These are phyloP conservation scores for Loripinus fragilis DNA, from an alignment of 2,888 invertebrate genomes.

Conservation along the genomic window DNA sequence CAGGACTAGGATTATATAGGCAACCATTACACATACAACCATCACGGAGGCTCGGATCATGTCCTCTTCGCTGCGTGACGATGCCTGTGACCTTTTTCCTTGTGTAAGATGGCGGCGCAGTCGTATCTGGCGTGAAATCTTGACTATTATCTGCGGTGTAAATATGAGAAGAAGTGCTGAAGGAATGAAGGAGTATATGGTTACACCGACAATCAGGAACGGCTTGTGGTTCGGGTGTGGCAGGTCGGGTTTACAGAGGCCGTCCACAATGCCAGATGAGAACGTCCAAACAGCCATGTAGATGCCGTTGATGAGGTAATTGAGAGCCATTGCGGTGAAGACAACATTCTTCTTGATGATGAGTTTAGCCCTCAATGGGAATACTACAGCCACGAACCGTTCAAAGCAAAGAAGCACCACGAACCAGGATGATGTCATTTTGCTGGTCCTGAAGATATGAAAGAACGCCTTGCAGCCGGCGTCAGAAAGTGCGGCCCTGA, in stretches of 20 bases:
- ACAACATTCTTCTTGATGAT: slow-evolving; percentile 61
- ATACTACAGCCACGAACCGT: slow-evolving; percentile 69
- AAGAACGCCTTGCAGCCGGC: slow-evolving; percentile 68
- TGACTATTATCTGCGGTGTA: slow-evolving; percentile 57
- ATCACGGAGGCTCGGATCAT: slow-evolving; percentile 57
- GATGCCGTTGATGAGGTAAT: slow-evolving; percentile 51
- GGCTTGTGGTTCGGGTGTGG: slow-evolving; percentile 35
- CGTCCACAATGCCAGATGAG: slow-evolving; percentile 57
- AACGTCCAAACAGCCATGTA: slow-evolving; percentile 66
- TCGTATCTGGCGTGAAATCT: slow-evolving; percentile 35
- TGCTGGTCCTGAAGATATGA: slow-evolving; percentile 60
- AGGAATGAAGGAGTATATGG: slow-evolving; percentile 61
- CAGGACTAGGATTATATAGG: slow-evolving; percentile 64
- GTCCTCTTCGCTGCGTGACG: slow-evolving; percentile 24
- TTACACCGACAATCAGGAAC: slow-evolving; percentile 53
- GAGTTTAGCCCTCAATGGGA: slow-evolving; percentile 62
- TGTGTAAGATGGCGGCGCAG: slow-evolving; percentile 26
- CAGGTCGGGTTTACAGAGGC: slow-evolving; percentile 58
- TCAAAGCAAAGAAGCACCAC: slow-evolving; percentile 68
- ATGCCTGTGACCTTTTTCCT: slow-evolving; percentile 14
- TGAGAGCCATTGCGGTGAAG: slow-evolving; percentile 36
- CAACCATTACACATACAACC: slow-evolving; percentile 64
- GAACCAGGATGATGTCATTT: slow-evolving; percentile 73
- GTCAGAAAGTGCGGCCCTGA: slow-evolving; percentile 60
- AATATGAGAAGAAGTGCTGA: slow-evolving; percentile 54